Base-by-base conservation (phyloP, 1,140 invertebrate species). In the Olivierus martensii region DNA sequence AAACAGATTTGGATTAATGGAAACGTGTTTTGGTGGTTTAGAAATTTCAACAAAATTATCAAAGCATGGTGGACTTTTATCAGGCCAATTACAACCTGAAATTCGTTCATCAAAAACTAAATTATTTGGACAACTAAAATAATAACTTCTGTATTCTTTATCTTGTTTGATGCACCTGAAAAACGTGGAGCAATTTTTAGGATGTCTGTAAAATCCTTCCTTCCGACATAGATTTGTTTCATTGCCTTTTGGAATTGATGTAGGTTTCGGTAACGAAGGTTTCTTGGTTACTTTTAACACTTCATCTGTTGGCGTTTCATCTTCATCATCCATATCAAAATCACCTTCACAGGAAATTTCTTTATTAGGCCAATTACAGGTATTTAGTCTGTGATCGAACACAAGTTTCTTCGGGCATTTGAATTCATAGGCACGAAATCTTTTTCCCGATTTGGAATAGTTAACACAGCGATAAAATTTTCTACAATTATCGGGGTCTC, bases 241-340 rank as follows among this genome's bases (percentile, higher is more conserved):
- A 6, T 18, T 9, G 4, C 7, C 17, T 22, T 43, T 43, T 9
- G 41, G 41, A 3, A 9, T 5, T 2, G 41, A 2, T 18, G 41
- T 18, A 21, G 21, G 15, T 37, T 28, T 28, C 28, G 28, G 28
- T 28, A 28, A 28, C 28, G 2, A 1, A 6, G 28, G 28, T 28
- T 9, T 28, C 9, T 2, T 28, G 4, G 28, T 28, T 6, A 28
- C 9, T 28, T 28, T 28, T 28, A 28, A 4, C 9, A 28, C 49
- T 46, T 55, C 49, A 48, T 46, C 48, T 19, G 53, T 56, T 28
- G 51, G 22, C 10, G 75, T 49, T 36, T 70, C 69, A 53, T 74
- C 75, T 50, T 71, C 66, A 19, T 73, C 75, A 50, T 72, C 71
- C 17, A 85, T 79, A 67, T 84, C 87, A 28, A 28, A 6, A 28